Percentiles rank a stretch among this genome's conserved stretches.
Conservation (phyloP, 2,888 invertebrate genomes). For the Erebia aethiops region DNA sequence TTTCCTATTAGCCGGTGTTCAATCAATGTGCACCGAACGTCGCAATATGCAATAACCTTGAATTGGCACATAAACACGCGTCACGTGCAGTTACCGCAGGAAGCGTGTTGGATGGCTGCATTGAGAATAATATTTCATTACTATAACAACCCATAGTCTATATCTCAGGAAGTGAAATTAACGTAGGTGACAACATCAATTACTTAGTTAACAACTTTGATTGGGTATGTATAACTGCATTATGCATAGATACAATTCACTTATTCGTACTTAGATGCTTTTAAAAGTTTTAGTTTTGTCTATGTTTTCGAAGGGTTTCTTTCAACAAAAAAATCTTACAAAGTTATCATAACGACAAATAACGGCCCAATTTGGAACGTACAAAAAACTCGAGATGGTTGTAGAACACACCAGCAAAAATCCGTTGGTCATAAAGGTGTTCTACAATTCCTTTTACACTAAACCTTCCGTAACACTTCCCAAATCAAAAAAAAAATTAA, state of each 20-base stretch:
- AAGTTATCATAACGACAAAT: background rate
- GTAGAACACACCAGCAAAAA: conserved; percentile 26
- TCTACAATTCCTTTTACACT: conserved; percentile 47
- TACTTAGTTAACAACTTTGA: background rate
- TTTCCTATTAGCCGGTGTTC: conserved; percentile 36
- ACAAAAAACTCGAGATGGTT: conserved; percentile 5
- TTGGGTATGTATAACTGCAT: background rate
- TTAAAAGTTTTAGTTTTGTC: background rate
- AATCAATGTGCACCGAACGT: conserved; percentile 50
- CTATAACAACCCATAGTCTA: conserved; percentile 7
- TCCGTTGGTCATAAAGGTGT: conserved; percentile 44
- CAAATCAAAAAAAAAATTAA: conserved; percentile 66
- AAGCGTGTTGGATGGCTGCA: conserved; percentile 45
- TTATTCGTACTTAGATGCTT: background rate
- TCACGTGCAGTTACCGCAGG: conserved; percentile 60
- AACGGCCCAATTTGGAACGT: conserved; percentile 9
- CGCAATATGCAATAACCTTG: conserved; percentile 75
- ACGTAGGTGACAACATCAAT: background rate
- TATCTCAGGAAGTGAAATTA: conserved; percentile 1
- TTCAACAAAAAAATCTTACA: background rate
- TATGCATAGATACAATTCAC: background rate
- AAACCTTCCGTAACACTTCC: conserved; percentile 62
- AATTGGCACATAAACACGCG: conserved; percentile 69
- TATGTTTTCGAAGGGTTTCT: background rate
- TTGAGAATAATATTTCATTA: conserved; percentile 39